These are phyloP conservation scores for Hirtodrosophila alboralis DNA, from an alignment of 2,888 invertebrate genomes.

Conservation along the genomic window DNA sequence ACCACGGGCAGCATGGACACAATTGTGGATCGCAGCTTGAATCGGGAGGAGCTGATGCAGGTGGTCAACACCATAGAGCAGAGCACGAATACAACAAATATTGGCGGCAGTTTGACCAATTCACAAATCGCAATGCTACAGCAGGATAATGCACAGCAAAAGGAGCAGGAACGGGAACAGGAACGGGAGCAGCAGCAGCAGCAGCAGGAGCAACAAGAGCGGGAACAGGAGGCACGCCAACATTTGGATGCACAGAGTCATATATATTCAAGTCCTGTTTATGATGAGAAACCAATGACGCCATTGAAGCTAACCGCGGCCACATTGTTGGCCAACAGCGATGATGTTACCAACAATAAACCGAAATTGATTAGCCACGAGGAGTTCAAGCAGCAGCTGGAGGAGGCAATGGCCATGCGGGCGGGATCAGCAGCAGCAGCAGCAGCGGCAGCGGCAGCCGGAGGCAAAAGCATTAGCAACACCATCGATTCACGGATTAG, in stretches of 20 bases:
- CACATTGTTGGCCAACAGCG: constrained; percentile 56
- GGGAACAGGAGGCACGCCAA: constrained; percentile 51
- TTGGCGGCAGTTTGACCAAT: constrained; percentile 76
- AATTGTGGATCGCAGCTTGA: constrained; percentile 81
- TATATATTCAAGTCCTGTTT: constrained; percentile 84
- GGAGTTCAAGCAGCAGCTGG: constrained; percentile 81
- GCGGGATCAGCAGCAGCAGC: constrained; percentile 21
- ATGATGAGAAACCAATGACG: constrained; percentile 74
- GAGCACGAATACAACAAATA: constrained; percentile 80
- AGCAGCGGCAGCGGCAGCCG: not conserved
- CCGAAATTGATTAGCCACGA: constrained; percentile 81
- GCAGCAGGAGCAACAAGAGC: constrained; percentile 21
- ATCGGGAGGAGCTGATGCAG: constrained; percentile 73
- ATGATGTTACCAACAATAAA: constrained; percentile 46
- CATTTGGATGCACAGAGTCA: constrained; percentile 81
- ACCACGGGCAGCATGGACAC: constrained; percentile 83
- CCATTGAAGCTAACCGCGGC: constrained; percentile 70
- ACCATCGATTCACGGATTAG: constrained; percentile 82
- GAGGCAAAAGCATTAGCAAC: constrained; percentile 51
- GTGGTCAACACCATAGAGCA: constrained; percentile 73
- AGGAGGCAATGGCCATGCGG: constrained; percentile 70
- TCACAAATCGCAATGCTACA: constrained; percentile 82
- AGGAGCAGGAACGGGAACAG: constrained; percentile 36
- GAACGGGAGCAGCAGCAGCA: constrained; percentile 42
- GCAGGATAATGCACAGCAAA: constrained; percentile 26